Percentiles rank a stretch among this genome's conserved stretches.
These are phyloP conservation scores for Rhamphomyia laevipes DNA, from an alignment of 2,888 invertebrate species.

Conservation along the genomic window DNA sequence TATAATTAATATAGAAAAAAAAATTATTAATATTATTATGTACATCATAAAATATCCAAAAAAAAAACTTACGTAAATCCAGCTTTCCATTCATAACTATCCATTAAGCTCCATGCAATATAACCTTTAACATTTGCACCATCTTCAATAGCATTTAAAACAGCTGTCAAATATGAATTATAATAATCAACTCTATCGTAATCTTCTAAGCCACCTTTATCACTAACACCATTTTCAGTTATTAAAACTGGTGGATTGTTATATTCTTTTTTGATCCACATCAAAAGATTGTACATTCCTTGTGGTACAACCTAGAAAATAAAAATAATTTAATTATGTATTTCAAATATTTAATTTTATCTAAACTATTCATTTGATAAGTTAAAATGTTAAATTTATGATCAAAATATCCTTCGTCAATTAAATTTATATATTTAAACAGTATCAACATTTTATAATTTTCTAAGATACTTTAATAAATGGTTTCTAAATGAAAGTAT, in stretches of 20 bases:
- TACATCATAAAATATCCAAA: background rate
- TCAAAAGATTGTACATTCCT: slow-evolving; percentile 51
- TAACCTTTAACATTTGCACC: slow-evolving; percentile 52
- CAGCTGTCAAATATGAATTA: slow-evolving; percentile 31
- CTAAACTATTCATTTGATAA: too few species aligned
- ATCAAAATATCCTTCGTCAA: too few species aligned
- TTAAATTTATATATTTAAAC: too few species aligned
- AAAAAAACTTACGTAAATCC: slow-evolving; percentile 61
- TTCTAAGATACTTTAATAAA: too few species aligned
- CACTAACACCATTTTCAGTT: slow-evolving; percentile 51
- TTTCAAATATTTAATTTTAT: too few species aligned
- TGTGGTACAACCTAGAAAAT: slow-evolving; percentile 47
- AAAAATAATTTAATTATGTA: background rate
- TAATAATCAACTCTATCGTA: slow-evolving; percentile 42
- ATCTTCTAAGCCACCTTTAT: slow-evolving; percentile 38
- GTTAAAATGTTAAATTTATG: too few species aligned
- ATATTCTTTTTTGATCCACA: slow-evolving; percentile 49
- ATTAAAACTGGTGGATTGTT: slow-evolving; percentile 45
- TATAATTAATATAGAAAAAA: slow-evolving; percentile 18
- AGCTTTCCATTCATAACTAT: slow-evolving; percentile 69
- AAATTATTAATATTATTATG: background rate
- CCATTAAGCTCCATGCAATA: slow-evolving; percentile 66
- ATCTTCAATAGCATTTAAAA: slow-evolving; percentile 42
- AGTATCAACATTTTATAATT: too few species aligned
- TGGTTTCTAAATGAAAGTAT: too few species aligned